Evolutionary conservation across 1,140 invertebrate species (phyloP).

Genomic region (Drosophila saltans): DNA sequence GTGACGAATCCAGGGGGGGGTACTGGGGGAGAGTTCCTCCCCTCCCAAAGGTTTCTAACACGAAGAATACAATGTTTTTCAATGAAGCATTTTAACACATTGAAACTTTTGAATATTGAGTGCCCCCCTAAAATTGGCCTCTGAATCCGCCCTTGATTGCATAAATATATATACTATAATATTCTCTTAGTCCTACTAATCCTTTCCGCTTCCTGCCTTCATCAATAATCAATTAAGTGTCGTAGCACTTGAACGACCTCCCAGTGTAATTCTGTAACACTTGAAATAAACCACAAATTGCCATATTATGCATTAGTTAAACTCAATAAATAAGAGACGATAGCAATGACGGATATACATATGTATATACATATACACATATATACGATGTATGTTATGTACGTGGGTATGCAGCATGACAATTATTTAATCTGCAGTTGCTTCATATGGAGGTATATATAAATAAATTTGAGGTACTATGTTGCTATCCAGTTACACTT

Average conservation of each 20-base stretch:
- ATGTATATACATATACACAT: neutral
- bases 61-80: too few relatives aligned
- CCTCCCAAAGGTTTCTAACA: too few relatives aligned
- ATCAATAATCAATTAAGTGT: neutral
- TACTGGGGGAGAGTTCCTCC: too few relatives aligned
- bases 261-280: conserved; percentile 1
- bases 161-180: neutral
- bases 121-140: too few relatives aligned
- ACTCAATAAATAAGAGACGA: conserved; percentile 37
- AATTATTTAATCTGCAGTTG: conserved; percentile 17
- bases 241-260: too few relatives aligned
- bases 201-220: neutral
- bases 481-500: conserved; percentile 15
- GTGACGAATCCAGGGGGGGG: too few relatives aligned
- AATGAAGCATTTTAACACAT: too few relatives aligned
- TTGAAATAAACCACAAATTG: neutral
- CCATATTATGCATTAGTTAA: conserved; percentile 55
- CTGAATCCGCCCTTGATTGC: too few relatives aligned
- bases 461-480: neutral
- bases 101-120: too few relatives aligned
- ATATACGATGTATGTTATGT: too few relatives aligned
- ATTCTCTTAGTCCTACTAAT: neutral
- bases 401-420: conserved; percentile 15
- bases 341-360: conserved; percentile 1
- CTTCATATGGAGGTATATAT: too few relatives aligned